Conservation (phyloP, 2,888 invertebrate species). For the Trimorus sp. region DNA sequence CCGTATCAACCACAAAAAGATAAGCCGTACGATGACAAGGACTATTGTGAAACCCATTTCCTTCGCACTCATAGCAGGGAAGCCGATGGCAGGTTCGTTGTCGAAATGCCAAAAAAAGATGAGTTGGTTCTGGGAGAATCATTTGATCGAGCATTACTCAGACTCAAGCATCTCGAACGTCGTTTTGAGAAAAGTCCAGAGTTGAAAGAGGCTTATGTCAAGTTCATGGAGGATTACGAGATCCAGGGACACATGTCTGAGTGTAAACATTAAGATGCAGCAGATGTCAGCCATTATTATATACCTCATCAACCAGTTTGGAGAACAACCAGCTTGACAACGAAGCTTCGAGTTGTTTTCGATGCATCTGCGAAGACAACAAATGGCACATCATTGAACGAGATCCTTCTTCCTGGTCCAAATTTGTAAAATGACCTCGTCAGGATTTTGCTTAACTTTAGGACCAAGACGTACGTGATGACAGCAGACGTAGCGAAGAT, state of each 20-base stretch:
- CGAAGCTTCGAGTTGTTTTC: slow-evolving; percentile 12
- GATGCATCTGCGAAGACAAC: slow-evolving; percentile 6
- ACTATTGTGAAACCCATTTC: slow-evolving; percentile 15
- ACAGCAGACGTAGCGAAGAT: slow-evolving; percentile 9
- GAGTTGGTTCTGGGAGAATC: slow-evolving; percentile 17
- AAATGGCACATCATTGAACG: slow-evolving; percentile 3
- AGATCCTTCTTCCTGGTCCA: neutral
- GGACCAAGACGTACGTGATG: slow-evolving; percentile 3
- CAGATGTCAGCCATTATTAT: slow-evolving; percentile 3
- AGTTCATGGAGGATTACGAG: slow-evolving; percentile 4
- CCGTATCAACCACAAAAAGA: neutral
- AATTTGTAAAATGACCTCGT: slow-evolving; percentile 10
- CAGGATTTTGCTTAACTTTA: neutral
- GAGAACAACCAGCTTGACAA: neutral
- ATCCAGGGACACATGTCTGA: slow-evolving; percentile 6
- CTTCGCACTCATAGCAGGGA: slow-evolving; percentile 1
- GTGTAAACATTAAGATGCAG: neutral
- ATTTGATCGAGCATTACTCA: neutral
- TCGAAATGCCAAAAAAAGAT: slow-evolving; percentile 6
- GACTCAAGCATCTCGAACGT: neutral
- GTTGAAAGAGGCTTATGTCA: slow-evolving; percentile 7
- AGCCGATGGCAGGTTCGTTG: slow-evolving; percentile 6
- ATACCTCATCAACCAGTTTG: slow-evolving; percentile 17
- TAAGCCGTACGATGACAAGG: neutral
- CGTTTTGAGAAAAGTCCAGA: neutral